Base-by-base conservation (phyloP, 2,113 vertebrate species). In the Oophaga pumilio region DNA sequence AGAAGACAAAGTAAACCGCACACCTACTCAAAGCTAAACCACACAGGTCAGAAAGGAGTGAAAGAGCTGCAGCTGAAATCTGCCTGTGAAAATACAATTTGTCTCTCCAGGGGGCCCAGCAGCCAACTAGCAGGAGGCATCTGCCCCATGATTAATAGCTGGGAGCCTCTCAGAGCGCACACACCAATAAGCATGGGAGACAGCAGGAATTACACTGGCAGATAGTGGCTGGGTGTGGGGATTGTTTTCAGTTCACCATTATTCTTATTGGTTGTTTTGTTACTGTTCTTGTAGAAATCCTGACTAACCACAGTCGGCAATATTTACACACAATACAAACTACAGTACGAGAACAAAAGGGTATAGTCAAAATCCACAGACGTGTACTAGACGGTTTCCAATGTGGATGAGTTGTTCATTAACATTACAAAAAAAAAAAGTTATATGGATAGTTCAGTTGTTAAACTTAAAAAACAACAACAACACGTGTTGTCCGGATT, bases 1-100 rank as follows among this genome's bases (percentile, higher is more conserved):
- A n/a, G n/a, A 91, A 90, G 57, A 89, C 84, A 90, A 91, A 93
- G 91, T 90, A 94, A 94, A 95, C 62, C 93, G 89, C 84, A 86
- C 92, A 92, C 91, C 92, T 93, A 92, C 89, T 90, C 69, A n/a
- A 91, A n/a, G 66, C 60, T 53, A n/a, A 90, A 90, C 91, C 90
- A 86, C 83, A 89, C 91, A 91, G 17, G 17, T 89, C 87, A 50
- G 26, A 77, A 81, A 89, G 90, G 91, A 89, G 90, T 50, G 64
- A 81, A 89, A 90, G 91, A 89, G 90, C 0, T 90, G 0, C 17
- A 89, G 89, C 11, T 0, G 0, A 89, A 90, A 91, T 11, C 73
- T 82, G 74, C 82, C 18, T 77, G 69, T 76, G 69, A 74, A 50
- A 82, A 90, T 24, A 53, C 87, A 89, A 90, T 90, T 28, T 90